phyloP scores from a whole-genome alignment of 2,797 vertebrate genomes.

The Anabacerthia variegaticeps region DNA sequence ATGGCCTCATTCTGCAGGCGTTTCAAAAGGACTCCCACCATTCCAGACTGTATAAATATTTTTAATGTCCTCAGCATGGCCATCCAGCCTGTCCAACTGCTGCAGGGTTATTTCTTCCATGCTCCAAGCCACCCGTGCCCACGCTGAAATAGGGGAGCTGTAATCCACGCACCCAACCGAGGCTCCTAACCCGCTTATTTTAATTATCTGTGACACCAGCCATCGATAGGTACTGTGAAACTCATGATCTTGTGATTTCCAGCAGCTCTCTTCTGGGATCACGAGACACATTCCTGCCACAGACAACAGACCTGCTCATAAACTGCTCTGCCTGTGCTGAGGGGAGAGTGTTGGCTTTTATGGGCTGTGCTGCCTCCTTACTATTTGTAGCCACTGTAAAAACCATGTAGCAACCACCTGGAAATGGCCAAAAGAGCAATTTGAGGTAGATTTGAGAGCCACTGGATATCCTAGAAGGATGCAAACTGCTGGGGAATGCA shows the following conservation, averaged over 20 bases:
- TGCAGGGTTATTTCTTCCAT: neutral
- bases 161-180: neutral
- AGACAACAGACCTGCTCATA: conserved; percentile 2
- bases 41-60: neutral
- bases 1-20: neutral
- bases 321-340: neutral
- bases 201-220: conserved; percentile 31
- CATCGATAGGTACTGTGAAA: neutral
- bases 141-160: neutral
- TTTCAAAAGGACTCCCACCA: neutral
- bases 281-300: neutral
- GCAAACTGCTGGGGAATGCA: neutral
- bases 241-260: neutral
- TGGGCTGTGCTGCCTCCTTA: rapidly evolving
- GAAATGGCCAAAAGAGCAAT: neutral
- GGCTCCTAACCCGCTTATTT: neutral
- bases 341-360: neutral
- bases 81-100: neutral
- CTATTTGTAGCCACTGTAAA: conserved; percentile 28
- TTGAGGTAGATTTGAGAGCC: neutral
- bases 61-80: neutral
- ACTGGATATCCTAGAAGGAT: neutral
- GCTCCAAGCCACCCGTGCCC: neutral
- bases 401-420: neutral
- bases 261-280: conserved; percentile 16